Evolutionary conservation across 2,888 invertebrate genomes (phyloP), one percentile per base, ranked within the genome.

Genomic region (Seira sanloemensis): DNA sequence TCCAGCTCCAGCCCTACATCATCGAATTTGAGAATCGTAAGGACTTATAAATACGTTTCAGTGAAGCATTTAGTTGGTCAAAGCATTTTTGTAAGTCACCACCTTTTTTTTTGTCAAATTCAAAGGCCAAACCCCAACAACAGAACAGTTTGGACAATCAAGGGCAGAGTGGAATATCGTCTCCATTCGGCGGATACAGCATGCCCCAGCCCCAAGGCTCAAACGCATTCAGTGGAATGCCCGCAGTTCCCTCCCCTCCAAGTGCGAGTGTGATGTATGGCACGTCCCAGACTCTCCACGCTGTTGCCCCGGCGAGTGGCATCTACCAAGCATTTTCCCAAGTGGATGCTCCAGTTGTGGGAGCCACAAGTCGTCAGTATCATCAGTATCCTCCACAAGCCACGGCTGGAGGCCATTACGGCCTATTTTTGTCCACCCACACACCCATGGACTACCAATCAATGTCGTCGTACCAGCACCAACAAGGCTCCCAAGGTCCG

Each of bases 1-100:
- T 87, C 88, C 0, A 88, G 88, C 37, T 84, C 88, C 46, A 89
- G 88, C 74, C 88, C 89, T 7, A 88, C 84, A 37, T 80, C 86
- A 12, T 67, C 78, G 0, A 80, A 80, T 69, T 78, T 87, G n/a
- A 80, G 88, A 87, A 86, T 84, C 50, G 85, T 85, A 74, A 76
- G 74, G 66, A 4, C 7, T 7, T 67, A n/a, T n/a, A 19, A 12
- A n/a, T n/a, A 9, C 23, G 21, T 7, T 37, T 12, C 37, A 9
- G 5, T 37, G 5, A 9, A 37, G 37, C 37, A n/a, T 37, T 37
- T 37, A 37, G 37, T 12, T 37, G 5, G 5, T 9, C 37, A 37
- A 37, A 37, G 37, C 12, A 9, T 37, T 12, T 12, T 37, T 37
- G 12, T 9, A 9, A 9, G 37, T 37, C 7, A 37, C 37, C 37